Evolutionary conservation across 2,888 invertebrate genomes (phyloP), one percentile per base, ranked within the genome.

Genomic region (Ophion slaviceki): DNA sequence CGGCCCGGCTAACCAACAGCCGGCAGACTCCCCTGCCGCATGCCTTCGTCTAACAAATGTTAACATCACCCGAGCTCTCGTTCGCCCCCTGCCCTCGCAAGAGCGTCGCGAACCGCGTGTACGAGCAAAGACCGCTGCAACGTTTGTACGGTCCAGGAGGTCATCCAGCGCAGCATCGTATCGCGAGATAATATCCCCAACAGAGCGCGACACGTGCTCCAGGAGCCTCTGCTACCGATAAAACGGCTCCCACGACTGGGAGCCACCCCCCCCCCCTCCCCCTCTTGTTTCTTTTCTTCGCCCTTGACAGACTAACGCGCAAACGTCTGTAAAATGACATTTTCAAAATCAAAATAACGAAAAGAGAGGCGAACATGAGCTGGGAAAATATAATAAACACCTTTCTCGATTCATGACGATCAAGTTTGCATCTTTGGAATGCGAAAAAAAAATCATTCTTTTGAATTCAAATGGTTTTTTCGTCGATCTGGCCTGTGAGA

Each of bases 131-230:
- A 82, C 85, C 86, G 86, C 86, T 83, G 86, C 83, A 83, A 59
- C 82, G 82, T 80, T 86, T 75, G 62, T 84, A 79, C 87, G 83
- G 64, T 87, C 87, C 87, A 87, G 87, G 87, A 85, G 87, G 84
- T 80, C 84, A 53, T 40, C 64, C 36, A 67, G 24, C 53, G 64
- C 64, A 80, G 61, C 67, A 72, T 71, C 28, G 64, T 59, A 7
- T 8, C 40, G 40, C 64, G 40, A 72, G 74, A 64, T 24, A 66
- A 87, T 86, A 85, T 88, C 86, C 84, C 87, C 87, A 86, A 87
- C 87, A 83, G 87, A 84, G 82, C 14, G 14, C n/a, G 76, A 82
- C 82, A 83, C 80, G 70, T 78, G 86, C 82, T 79, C 24, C n/a
- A n/a, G 6, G 45, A 66, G 36, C 17, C 24, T 20, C 36, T 62